These are phyloP conservation scores for Torymus tubicola DNA, from an alignment of 2,888 invertebrate genomes.

Conservation along the genomic window DNA sequence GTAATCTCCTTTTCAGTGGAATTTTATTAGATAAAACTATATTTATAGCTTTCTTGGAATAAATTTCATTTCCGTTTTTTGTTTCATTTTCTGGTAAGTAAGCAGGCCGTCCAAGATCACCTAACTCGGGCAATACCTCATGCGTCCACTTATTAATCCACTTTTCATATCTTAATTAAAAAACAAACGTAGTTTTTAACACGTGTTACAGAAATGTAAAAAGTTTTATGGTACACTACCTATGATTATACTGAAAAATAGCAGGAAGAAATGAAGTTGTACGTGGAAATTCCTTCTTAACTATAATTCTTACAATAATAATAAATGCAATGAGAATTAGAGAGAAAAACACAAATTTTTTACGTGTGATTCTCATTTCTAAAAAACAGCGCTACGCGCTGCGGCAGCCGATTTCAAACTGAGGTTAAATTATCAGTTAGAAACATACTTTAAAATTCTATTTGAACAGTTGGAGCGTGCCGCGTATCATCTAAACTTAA, in stretches of 20 bases:
- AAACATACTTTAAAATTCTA: constrained; percentile 1
- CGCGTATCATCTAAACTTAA: no score
- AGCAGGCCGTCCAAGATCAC: constrained; percentile 84
- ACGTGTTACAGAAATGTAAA: neutral
- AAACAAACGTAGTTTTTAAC: constrained; percentile 1
- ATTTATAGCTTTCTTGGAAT: constrained; percentile 91
- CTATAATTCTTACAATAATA: neutral
- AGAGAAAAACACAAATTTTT: neutral
- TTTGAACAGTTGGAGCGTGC: constrained; percentile 29
- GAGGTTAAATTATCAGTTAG: neutral
- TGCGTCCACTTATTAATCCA: constrained; percentile 81
- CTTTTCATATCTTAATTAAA: constrained; percentile 72
- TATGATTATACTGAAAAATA: neutral
- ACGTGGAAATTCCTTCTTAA: neutral
- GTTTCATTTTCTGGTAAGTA: constrained; percentile 83
- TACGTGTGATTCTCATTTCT: constrained; percentile 19
- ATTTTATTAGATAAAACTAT: constrained; percentile 92
- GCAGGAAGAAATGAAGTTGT: no score
- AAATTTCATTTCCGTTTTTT: constrained; percentile 82
- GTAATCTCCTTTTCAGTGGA: constrained; percentile 87
- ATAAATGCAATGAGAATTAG: neutral
- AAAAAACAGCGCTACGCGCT: neutral
- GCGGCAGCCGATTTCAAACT: constrained; percentile 9
- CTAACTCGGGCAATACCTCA: constrained; percentile 83
- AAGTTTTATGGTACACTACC: constrained; percentile 10